Conservation (phyloP, 2,888 invertebrate species). For the Dynastes maya region DNA sequence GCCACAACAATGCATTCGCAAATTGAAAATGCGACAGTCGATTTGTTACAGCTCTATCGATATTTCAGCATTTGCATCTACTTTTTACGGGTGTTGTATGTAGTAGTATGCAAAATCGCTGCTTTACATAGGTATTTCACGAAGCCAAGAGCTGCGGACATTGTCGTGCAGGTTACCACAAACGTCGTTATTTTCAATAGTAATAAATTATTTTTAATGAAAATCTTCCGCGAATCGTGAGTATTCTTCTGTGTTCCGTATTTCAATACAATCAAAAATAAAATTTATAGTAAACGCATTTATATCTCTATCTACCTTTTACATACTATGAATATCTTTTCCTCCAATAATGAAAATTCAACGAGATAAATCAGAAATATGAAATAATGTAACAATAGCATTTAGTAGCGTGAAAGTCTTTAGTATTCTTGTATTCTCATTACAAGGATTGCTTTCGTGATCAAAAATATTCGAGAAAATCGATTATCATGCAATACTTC, state of each 20-base stretch:
- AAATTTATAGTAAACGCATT: not conserved
- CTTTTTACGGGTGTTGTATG: slow-evolving; percentile 35
- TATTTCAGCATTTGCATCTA: slow-evolving; percentile 49
- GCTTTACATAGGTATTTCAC: slow-evolving; percentile 51
- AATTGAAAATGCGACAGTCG: slow-evolving; percentile 46
- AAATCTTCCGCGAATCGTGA: slow-evolving; percentile 43
- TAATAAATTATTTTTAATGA: slow-evolving; percentile 47
- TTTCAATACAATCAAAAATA: slow-evolving; percentile 22
- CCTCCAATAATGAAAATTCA: not conserved
- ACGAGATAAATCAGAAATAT: too few species aligned
- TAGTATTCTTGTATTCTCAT: too few species aligned
- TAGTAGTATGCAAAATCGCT: slow-evolving; percentile 46
- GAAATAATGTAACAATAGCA: too few species aligned
- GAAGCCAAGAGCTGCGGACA: slow-evolving; percentile 38
- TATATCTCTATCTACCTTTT: too few species aligned
- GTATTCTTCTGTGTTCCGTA: slow-evolving; percentile 11
- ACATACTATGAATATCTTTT: not conserved
- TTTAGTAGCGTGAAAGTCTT: too few species aligned
- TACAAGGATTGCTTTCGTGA: too few species aligned
- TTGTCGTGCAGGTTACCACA: slow-evolving; percentile 37
- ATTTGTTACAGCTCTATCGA: slow-evolving; percentile 34
- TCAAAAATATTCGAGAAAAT: too few species aligned
- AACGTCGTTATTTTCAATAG: slow-evolving; percentile 45
- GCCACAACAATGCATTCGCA: slow-evolving; percentile 37
- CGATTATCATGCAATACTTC: too few species aligned